Base-by-base conservation (phyloP, 2,797 vertebrate species). In the Halcyon leucocephala region DNA sequence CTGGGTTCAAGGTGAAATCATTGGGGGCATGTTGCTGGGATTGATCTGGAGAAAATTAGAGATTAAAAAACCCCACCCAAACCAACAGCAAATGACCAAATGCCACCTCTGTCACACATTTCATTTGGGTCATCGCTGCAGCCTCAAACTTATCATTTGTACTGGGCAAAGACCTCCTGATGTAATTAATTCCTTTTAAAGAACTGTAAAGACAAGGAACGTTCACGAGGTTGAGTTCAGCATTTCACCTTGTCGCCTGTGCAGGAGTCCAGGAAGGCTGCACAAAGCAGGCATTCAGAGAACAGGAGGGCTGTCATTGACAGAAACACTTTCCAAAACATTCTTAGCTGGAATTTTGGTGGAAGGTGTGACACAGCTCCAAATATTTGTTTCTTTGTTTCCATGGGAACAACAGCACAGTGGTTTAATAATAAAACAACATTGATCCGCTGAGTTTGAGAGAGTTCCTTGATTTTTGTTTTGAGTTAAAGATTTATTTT, bases 351-450 rank as follows among this genome's bases (percentile, higher is more conserved):
- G 98, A 98, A 98, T 98, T 99, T 98, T 97, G 96, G 97, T 98
- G 97, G 98, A 99, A 99, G 98, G 99, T 99, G 99, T 98, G 98
- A 98, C 98, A 98, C 98, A 98, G 97, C 93, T 98, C 97, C 97
- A 99, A 98, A 98, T 99, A 99, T 99, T 99, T 99, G 99, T 99
- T 99, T 97, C 98, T 98, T 67, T 86, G 97, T 99, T 97, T 98
- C 98, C 98, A 98, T 92, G 97, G 98, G 97, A 99, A 99, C 98
- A 86, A 95, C 97, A 97, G 97, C 97, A 95, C 97, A 97, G 95
- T 70, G 93, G 94, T 97, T 98, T 98, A 98, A 98, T 97, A 96
- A 95, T 96, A 97, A 98, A 98, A 98, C 96, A 82, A 90, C 95
- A 96, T 97, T 3, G 78, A 98, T 97, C 96, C 60, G 88, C 10